Base-by-base conservation (phyloP, 2,797 vertebrate genomes). In the Cryptoblepharus egeriae region DNA sequence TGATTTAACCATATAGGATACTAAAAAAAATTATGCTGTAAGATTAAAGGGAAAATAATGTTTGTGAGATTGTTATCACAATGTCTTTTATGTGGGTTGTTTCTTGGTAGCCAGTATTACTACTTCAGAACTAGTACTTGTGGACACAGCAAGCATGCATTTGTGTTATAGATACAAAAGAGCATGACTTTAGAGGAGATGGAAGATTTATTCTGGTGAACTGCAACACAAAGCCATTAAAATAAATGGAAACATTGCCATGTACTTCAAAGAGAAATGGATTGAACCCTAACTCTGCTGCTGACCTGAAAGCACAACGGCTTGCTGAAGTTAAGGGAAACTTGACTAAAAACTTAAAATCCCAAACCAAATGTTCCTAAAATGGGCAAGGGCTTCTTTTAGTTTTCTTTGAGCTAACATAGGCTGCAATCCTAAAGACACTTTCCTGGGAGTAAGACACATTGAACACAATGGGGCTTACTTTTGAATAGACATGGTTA, bases 361-460 rank as follows among this genome's bases (percentile, higher is more conserved):
- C 84, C 82, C 61, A 80, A 83, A 0, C 9, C 1, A 24, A 85
- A 69, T 74, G 69, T 45, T 81, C 84, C 84, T 88, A 88, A 68
- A 64, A 90, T 69, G 9, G 1, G 32, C 77, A 70, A 82, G 85
- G 84, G 58, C 85, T 73, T 87, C 79, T 58, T 87, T 88, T 91
- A 86, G 85, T 87, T 92, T 91, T 82, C 88, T 91, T 92, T 88
- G 89, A 91, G 92, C 85, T 91, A 94, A 52, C 49, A 16, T n/a
- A n/a, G n/a, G n/a, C n/a, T n/a, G n/a, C n/a, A n/a, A n/a, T n/a
- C n/a, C n/a, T n/a, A n/a, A n/a, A n/a, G n/a, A n/a, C n/a, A n/a
- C n/a, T n/a, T n/a, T n/a, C n/a, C n/a, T n/a, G n/a, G n/a, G n/a
- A n/a, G n/a, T n/a, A n/a, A n/a, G n/a, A n/a, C n/a, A n/a, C n/a